phyloP scores from a whole-genome alignment of 2,888 invertebrate species.

The Ennomos erosarius region DNA sequence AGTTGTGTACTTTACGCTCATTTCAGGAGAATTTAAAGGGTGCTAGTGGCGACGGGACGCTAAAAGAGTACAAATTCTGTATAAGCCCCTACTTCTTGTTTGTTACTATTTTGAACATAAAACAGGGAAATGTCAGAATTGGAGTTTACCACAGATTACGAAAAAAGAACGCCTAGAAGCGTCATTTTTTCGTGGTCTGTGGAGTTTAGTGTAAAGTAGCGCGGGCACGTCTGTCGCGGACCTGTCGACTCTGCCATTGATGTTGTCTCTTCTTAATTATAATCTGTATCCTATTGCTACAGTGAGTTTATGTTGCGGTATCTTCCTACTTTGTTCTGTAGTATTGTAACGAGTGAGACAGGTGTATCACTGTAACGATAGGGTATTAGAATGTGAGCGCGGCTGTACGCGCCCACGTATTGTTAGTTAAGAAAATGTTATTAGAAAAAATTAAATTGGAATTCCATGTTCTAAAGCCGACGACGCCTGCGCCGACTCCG shows the following conservation, averaged over 20 bases:
- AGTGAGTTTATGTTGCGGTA: conserved; percentile 75
- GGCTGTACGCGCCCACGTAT: conserved; percentile 70
- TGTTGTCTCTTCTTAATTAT: conserved; percentile 79
- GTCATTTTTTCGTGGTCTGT: too few species aligned
- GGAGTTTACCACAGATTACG: not conserved
- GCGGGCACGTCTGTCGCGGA: conserved; percentile 57
- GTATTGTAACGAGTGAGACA: conserved; percentile 46
- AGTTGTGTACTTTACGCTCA: conserved; percentile 40
- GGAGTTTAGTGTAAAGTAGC: conserved; percentile 46
- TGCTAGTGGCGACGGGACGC: conserved; percentile 76
- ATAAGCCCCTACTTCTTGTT: conserved; percentile 85
- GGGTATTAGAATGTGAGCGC: conserved; percentile 67
- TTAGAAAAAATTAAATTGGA: conserved; percentile 77
- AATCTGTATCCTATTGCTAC: conserved; percentile 78
- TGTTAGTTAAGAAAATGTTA: conserved; percentile 81
- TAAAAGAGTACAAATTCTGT: conserved; percentile 90
- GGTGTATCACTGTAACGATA: conserved; percentile 76
- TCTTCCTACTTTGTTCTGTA: conserved; percentile 62
- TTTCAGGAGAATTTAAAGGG: conserved; percentile 37
- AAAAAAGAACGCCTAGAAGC: too few species aligned
- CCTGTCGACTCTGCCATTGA: conserved; percentile 77
- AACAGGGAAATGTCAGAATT: conserved; percentile 69
- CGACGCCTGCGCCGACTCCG: conserved; percentile 51
- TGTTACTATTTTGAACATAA: conserved; percentile 69
- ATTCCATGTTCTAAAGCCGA: conserved; percentile 51